phyloP scores from a whole-genome alignment of 2,888 invertebrate species.

The Hemistola chrysoprasaria region DNA sequence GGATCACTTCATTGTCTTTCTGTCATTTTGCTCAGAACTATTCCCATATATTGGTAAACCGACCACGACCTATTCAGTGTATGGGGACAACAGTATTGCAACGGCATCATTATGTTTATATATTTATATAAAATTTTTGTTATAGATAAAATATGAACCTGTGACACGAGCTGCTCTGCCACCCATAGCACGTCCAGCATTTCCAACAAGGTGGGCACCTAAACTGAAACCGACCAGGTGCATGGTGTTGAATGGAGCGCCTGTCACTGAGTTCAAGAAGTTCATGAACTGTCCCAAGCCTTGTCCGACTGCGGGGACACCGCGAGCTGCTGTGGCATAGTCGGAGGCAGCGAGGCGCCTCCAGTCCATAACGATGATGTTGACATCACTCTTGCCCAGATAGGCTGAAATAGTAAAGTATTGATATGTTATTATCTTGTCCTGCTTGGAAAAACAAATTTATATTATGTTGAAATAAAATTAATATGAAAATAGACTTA shows the following conservation, averaged over 20 bases:
- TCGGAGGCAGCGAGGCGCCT: constrained; percentile 39
- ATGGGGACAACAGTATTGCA: too few relatives aligned
- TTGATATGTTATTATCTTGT: too few relatives aligned
- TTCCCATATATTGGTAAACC: too few relatives aligned
- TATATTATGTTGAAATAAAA: too few relatives aligned
- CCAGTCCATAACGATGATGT: constrained; percentile 57
- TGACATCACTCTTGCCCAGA: constrained; percentile 38
- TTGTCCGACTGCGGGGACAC: constrained; percentile 47
- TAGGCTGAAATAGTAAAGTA: constrained; percentile 34
- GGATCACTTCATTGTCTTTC: too few relatives aligned
- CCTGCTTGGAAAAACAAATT: too few relatives aligned
- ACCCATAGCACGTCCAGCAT: constrained; percentile 43
- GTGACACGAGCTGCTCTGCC: constrained; percentile 48
- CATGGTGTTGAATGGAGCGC: constrained; percentile 35
- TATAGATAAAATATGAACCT: too few relatives aligned
- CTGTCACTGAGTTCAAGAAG: constrained; percentile 38
- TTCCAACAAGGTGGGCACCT: constrained; percentile 55
- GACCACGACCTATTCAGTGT: too few relatives aligned
- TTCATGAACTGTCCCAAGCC: constrained; percentile 49
- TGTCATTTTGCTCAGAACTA: too few relatives aligned
- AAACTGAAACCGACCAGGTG: constrained; percentile 56
- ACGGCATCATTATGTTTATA: too few relatives aligned
- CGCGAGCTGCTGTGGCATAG: constrained; percentile 44
- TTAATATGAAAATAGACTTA: constrained; percentile 23
- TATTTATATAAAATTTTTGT: too few relatives aligned